These are phyloP conservation scores for Heliconius hewitsoni DNA, from an alignment of 1,140 invertebrate species.

Conservation along the genomic window DNA sequence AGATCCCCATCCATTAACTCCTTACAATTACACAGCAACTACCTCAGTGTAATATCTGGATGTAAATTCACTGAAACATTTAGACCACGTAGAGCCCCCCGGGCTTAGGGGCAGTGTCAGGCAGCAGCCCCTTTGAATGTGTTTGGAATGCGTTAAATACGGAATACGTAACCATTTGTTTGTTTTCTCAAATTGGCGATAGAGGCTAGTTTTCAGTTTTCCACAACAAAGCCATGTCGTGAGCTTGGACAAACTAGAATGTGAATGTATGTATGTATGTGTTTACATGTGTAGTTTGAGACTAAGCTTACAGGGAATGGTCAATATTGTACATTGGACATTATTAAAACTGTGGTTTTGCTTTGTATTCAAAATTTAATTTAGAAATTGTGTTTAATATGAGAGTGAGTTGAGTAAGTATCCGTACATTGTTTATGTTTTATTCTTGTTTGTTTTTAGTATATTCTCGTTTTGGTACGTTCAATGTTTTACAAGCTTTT, in stretches of 20 bases:
- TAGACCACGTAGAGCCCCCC: slow-evolving; percentile 60
- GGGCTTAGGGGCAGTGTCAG: slow-evolving; percentile 45
- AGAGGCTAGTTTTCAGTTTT: slow-evolving; percentile 16
- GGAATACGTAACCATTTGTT: slow-evolving; percentile 45
- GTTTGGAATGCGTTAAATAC: slow-evolving; percentile 70
- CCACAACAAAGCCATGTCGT: slow-evolving; percentile 21
- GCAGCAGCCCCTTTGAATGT: slow-evolving; percentile 47
- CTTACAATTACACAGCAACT: slow-evolving; percentile 25
- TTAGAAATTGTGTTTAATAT: slow-evolving; percentile 40
- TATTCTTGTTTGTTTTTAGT: no score
- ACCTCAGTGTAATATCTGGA: slow-evolving; percentile 42
- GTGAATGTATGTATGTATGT: not conserved
- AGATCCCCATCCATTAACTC: not conserved
- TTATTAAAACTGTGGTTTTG: slow-evolving; percentile 13
- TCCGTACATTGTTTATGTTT: no score
- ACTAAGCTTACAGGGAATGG: not conserved
- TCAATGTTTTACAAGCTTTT: no score
- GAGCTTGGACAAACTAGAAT: not conserved
- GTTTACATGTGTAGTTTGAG: not conserved
- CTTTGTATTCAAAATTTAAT: slow-evolving; percentile 30
- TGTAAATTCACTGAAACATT: slow-evolving; percentile 69
- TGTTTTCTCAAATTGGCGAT: slow-evolving; percentile 20
- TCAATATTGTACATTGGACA: slow-evolving; percentile 8
- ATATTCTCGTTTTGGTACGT: no score
- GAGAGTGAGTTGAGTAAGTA: no score